Evolutionary conservation across 2,113 vertebrate species (phyloP), one percentile per base, ranked within the genome.

Genomic region (Campylorhamphus procurvoides): DNA sequence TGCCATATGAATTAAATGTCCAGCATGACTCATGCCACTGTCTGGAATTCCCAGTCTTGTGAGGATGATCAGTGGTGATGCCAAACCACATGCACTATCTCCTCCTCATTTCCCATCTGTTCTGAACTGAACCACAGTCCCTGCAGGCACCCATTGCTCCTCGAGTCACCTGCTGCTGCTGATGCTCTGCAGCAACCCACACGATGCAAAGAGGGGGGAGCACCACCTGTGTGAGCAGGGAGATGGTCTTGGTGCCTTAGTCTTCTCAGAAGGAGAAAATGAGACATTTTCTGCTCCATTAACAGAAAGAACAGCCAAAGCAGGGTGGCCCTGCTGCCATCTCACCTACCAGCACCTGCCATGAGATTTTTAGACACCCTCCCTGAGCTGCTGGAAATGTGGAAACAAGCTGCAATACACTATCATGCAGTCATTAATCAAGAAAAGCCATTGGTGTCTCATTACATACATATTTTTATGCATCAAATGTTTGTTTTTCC

Each of bases 191-290:
- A 92, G 74, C 49, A 87, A 18, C 50, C 22, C 50, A 2, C 35
- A 33, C 77, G 47, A 40, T n/a, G 46, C 17, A 62, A 60, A 63
- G 62, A 83, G n/a, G 10, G 90, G 10, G 22, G 5, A 84, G 46
- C n/a, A 33, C 18, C 0, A 0, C 20, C 28, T 7, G 10, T 20
- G 42, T 4, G 4, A 91, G 31, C 33, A 82, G 8, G 9, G 37
- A 67, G 35, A 46, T 8, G 39, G 39, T 44, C 58, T 46, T 42
- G 13, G 17, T 53, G n/a, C 44, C 72, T n/a, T 5, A 37, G 18
- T 23, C 25, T 55, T 46, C 67, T 84, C 56, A 50, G 37, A 23
- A 90, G 25, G 7, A 52, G 44, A 77, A 22, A 24, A 66, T 1
- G 42, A 81, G 23, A 50, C 14, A 20, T 62, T 49, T 84, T 60